Percentiles rank a stretch among this genome's conserved stretches.
Evolutionary conservation across 2,888 invertebrate genomes (phyloP).

Genomic region (Andricus curvator): DNA sequence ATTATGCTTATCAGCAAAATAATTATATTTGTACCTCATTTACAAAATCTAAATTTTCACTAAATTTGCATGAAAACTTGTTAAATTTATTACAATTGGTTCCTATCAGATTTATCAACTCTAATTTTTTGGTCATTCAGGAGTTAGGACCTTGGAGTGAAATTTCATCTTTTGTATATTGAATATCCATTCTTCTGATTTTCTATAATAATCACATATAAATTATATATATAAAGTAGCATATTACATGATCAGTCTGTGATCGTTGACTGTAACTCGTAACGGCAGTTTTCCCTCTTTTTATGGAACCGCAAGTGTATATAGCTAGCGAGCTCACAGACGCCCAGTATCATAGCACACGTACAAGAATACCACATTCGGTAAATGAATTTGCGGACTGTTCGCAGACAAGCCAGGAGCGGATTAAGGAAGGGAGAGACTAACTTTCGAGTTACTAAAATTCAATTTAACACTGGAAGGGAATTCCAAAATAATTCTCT

Average conservation of each 20-base stretch:
- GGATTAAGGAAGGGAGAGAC: slow-evolving; percentile 19
- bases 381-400: slow-evolving; percentile 31
- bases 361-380: neutral
- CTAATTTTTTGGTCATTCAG: neutral
- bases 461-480: neutral
- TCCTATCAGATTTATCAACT: slow-evolving; percentile 1
- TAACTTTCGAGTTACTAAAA: neutral
- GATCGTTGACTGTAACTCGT: slow-evolving; percentile 39
- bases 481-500: neutral
- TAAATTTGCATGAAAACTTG: neutral
- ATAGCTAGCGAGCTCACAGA: slow-evolving; percentile 25
- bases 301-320: slow-evolving; percentile 37
- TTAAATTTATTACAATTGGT: neutral
- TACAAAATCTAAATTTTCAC: neutral
- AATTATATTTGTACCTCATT: neutral
- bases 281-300: slow-evolving; percentile 40
- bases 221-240: slow-evolving; percentile 29
- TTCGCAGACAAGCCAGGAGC: slow-evolving; percentile 28
- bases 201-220: slow-evolving; percentile 25
- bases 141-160: neutral
- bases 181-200: slow-evolving; percentile 18
- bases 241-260: slow-evolving; percentile 36
- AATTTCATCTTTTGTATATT: slow-evolving; percentile 25
- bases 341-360: slow-evolving; percentile 20
- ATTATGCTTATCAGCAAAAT: neutral